Evolutionary conservation across 1,140 invertebrate species (phyloP), one percentile per base, ranked within the genome.

Genomic region (Megalopta genalis): DNA sequence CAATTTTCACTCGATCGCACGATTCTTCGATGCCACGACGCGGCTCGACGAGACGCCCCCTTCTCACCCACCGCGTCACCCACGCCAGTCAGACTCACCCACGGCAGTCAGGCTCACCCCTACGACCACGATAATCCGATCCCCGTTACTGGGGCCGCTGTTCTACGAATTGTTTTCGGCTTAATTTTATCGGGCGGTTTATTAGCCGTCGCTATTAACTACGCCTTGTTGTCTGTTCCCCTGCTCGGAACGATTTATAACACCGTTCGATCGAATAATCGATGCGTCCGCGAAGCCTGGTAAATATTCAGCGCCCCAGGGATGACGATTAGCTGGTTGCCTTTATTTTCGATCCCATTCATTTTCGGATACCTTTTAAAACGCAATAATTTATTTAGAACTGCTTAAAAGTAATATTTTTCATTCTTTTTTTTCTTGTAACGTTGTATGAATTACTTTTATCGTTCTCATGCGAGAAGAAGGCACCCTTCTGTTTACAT

Each of bases 1-100:
- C 68, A 69, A 80, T 84, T 84, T 69, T 81, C 72, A 42, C 75
- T 79, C 57, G 77, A 80, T 63, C 62, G 67, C 67, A 32, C 65
- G 70, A 54, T 67, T 76, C 64, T 75, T 77, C 32, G 46, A 4
- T 32, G 32, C 32, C 32, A 4, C 32, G 32, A 4, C 32, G 32
- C 32, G 32, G 1, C 32, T 32, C 32, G 27, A 60, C 42, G 25
- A 54, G 59, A 64, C 37, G 27, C 10, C 14, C 8, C 6, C 62
- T 4, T 57, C 8, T 21, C 54, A n/a, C 54, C 21, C 54, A 7
- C 2, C n/a, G 0, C 18, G 6, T 21, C 54, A 18, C 21, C 21
- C 18, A 3, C 5, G 1, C n/a, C 21, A n/a, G 18, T 46, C 52
- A 54, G 21, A 39, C 52, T 39, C 23, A 2, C 54, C 9, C 18